Conservation (phyloP, 2,888 invertebrate genomes). For the Raillietiella orientalis region DNA sequence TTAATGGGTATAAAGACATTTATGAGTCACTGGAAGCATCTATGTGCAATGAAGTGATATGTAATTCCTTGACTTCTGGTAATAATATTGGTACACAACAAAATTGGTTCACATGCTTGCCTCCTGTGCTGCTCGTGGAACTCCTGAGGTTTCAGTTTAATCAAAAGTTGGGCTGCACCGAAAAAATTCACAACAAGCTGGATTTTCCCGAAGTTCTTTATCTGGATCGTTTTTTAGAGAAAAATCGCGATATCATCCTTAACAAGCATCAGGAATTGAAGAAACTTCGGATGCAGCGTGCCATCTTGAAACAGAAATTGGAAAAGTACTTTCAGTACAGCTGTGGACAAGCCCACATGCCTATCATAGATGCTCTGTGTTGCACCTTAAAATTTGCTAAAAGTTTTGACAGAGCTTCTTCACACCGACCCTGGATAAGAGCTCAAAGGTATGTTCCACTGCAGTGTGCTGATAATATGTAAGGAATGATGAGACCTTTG, state of each 20-base stretch:
- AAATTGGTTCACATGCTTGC: slow-evolving; percentile 16
- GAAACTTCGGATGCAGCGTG: slow-evolving; percentile 12
- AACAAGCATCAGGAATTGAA: slow-evolving; percentile 13
- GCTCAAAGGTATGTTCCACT: too few species aligned
- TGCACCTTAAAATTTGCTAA: slow-evolving; percentile 15
- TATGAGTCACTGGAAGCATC: slow-evolving; percentile 15
- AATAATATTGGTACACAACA: slow-evolving; percentile 7
- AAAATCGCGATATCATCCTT: slow-evolving; percentile 13
- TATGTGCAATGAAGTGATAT: slow-evolving; percentile 12
- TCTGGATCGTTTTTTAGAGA: slow-evolving; percentile 16
- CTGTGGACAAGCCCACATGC: slow-evolving; percentile 13
- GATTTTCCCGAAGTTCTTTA: slow-evolving; percentile 15
- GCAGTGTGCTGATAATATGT: too few species aligned
- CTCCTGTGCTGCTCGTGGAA: slow-evolving; percentile 15
- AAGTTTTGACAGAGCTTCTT: too few species aligned
- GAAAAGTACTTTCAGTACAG: slow-evolving; percentile 13
- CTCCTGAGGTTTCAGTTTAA: slow-evolving; percentile 16
- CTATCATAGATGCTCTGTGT: slow-evolving; percentile 13
- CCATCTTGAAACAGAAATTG: slow-evolving; percentile 11
- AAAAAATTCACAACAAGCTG: slow-evolving; percentile 16
- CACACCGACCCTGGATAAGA: too few species aligned
- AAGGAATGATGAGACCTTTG: too few species aligned
- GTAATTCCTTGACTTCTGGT: neutral
- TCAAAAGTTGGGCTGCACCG: slow-evolving; percentile 13
- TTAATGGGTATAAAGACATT: slow-evolving; percentile 14